Percentiles rank a stretch among this genome's conserved stretches.
phyloP scores from a whole-genome alignment of 2,797 vertebrate genomes.

The Arctocebus calabarensis region DNA sequence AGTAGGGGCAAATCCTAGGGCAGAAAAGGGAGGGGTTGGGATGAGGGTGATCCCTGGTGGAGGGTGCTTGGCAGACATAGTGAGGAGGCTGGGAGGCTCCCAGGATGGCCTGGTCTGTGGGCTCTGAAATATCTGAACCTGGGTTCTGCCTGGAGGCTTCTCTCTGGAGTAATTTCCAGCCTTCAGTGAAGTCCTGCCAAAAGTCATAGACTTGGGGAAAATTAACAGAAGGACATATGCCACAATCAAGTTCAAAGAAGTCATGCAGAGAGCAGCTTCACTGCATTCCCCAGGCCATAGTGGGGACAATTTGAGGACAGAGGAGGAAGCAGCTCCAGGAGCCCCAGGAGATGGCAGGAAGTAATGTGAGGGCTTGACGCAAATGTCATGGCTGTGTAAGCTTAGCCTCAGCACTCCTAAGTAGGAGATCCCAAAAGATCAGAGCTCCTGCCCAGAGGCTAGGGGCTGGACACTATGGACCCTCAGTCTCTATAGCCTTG shows the following conservation, averaged over 20 bases:
- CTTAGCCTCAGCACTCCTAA: background rate
- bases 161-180: background rate
- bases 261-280: background rate
- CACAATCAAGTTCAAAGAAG: background rate
- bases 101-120: background rate
- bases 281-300: background rate
- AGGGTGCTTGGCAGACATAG: background rate
- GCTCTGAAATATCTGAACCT: background rate
- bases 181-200: background rate
- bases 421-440: background rate
- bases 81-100: background rate
- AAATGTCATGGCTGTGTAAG: fast-evolving
- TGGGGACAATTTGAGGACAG: background rate
- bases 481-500: background rate
- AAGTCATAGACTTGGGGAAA: background rate
- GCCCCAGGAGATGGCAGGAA: background rate
- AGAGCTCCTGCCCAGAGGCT: background rate
- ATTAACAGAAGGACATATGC: background rate
- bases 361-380: background rate
- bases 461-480: background rate
- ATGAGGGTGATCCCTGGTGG: too few species aligned
- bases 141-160: background rate
- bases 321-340: background rate
- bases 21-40: background rate
- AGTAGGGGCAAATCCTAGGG: background rate